Evolutionary conservation across 2,113 vertebrate genomes (phyloP), one percentile per base, ranked within the genome.

Genomic region (Anguilla rostrata): DNA sequence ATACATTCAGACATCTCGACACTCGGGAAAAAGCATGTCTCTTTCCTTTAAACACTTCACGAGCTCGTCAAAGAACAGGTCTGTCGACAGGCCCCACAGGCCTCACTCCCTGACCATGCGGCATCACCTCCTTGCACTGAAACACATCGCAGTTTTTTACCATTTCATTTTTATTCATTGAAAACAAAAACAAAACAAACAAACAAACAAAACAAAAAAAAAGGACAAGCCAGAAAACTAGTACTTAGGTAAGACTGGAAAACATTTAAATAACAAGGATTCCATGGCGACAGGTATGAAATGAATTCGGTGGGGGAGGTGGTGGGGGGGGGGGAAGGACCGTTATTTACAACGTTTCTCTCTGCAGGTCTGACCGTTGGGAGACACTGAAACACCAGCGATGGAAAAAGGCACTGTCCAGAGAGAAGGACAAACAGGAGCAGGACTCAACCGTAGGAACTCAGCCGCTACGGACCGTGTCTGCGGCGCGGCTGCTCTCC

Each of bases 391-490:
- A 78, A 81, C 29, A 86, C 49, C 60, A 18, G 60, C 15, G 63
- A 83, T 85, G 78, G 75, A 83, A 80, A 34, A 89, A 89, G 88
- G 88, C 88, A 89, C 88, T 87, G 86, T 87, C 80, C 63, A 86
- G 85, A 56, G 86, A 83, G 60, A 83, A 83, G 22, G 90, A 89
- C n/a, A 18, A 29, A 39, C 4, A 57, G 39, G 91, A 79, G 88
- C 91, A 94, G 90, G 91, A 92, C 90, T 94, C 90, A 90, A 90
- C 85, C 88, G 82, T 91, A 92, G 86, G 15, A 34, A 34, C 34
- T 34, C n/a, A 29, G 91, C 92, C 93, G 87, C 85, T 90, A 81
- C 71, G 92, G 89, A 90, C 92, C 91, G 90, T 90, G 86, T 40
- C 78, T 86, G 46, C 29, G 56, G 78, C 79, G 90, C 86, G 90